These are phyloP conservation scores for Chirona hameri DNA, from an alignment of 2,888 invertebrate genomes.

Conservation along the genomic window DNA sequence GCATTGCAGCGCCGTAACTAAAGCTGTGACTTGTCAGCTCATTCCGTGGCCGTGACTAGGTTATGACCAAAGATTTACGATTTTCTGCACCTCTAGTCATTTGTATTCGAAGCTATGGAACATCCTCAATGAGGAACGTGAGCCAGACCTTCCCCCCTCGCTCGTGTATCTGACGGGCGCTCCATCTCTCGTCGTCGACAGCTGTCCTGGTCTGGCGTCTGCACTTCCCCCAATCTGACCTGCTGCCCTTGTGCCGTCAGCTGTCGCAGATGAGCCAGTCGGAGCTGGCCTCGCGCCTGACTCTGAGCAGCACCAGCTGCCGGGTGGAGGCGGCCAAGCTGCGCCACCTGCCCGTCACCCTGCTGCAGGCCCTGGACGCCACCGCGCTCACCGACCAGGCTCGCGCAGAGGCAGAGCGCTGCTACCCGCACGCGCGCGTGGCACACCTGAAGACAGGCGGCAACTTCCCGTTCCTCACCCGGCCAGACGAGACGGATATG, in stretches of 20 bases:
- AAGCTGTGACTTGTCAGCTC: too few species aligned
- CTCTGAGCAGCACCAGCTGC: constrained; percentile 75
- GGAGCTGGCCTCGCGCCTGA: constrained; percentile 79
- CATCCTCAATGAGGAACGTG: too few species aligned
- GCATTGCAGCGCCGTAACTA: too few species aligned
- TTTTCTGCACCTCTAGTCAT: too few species aligned
- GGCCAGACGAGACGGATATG: constrained; percentile 82
- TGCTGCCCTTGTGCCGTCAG: constrained; percentile 49
- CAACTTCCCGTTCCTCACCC: constrained; percentile 84
- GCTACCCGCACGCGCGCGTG: constrained; percentile 77
- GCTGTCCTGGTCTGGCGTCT: too few species aligned
- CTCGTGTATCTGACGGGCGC: background rate
- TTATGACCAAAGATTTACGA: too few species aligned
- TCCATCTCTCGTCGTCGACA: background rate
- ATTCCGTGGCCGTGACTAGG: too few species aligned
- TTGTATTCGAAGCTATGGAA: too few species aligned
- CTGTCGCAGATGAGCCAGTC: constrained; percentile 75
- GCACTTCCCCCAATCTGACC: background rate
- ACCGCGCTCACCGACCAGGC: constrained; percentile 72
- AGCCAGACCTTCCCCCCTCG: too few species aligned
- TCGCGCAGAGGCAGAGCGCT: constrained; percentile 75
- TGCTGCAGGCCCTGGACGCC: constrained; percentile 86
- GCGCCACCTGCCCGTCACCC: constrained; percentile 64
- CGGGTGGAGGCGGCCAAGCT: constrained; percentile 68
- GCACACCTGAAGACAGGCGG: constrained; percentile 85